Evolutionary conservation across 2,888 invertebrate genomes (phyloP), one percentile per base, ranked within the genome.

Genomic region (Dicyrtomina minuta): DNA sequence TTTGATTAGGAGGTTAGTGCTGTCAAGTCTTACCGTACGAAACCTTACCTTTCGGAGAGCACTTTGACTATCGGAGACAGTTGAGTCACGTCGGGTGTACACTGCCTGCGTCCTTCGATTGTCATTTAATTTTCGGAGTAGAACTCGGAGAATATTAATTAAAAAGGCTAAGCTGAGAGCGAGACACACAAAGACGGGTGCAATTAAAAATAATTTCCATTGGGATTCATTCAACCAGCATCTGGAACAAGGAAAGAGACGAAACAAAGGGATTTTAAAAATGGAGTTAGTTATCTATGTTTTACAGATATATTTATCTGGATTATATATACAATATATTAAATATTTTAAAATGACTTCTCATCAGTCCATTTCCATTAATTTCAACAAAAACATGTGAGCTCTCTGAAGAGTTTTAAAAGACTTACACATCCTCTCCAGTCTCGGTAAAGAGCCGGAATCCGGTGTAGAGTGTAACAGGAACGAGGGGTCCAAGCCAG

Each of bases 71-170:
- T 76, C 76, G 6, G 70, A 66, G 5, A 72, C 61, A 26, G 73
- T 70, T 22, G 78, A 72, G 24, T 75, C 72, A 22, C 72, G 46
- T 15, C 75, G 44, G 8, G 67, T 62, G 26, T 60, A 60, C 8
- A 70, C 58, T 17, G 62, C 60, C n/a, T 60, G 71, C 12, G 74
- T 70, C 33, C 75, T 59, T 41, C 74, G 62, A 49, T 73, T 75
- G 56, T 73, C 77, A 66, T 75, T 87, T 77, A 94, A 83, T 82
- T 94, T 94, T 65, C 89, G 87, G 79, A 92, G 86, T 72, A 95
- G 86, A 66, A 94, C 93, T 75, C 93, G 87, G 71, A 94, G 90
- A 79, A 95, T 94, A 84, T 94, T 95, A 83, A 91, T 90, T 74
- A 94, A 87, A 83, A 95, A 94, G 76, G 89, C 84, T 56, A 93